These are phyloP conservation scores for Protobothrops flavoviridis DNA, from an alignment of 2,113 vertebrate genomes.

Conservation along the genomic window DNA sequence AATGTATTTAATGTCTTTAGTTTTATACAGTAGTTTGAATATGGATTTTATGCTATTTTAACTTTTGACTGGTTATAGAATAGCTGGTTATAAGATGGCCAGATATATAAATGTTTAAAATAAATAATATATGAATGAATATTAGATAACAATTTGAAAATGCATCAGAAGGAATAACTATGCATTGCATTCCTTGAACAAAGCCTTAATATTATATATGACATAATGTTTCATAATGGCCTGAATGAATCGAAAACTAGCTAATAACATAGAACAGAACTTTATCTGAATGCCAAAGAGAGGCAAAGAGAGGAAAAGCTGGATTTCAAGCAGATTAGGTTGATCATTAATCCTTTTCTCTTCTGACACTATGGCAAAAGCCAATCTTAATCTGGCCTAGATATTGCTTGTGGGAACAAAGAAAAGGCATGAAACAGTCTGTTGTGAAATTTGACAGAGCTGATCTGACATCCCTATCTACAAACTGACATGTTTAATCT, in stretches of 20 bases:
- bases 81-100: not conserved
- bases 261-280: not conserved
- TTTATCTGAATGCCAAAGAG: not conserved
- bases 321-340: slow-evolving; percentile 1
- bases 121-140: not conserved
- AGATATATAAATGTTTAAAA: not conserved
- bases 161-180: not conserved
- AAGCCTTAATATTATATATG: not conserved
- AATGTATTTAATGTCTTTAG: not conserved
- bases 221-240: not conserved
- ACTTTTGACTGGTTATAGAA: not conserved
- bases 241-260: slow-evolving; percentile 1
- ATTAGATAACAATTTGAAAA: not conserved
- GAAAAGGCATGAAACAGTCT: not conserved
- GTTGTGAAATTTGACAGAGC: not conserved
- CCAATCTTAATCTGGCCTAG: slow-evolving; percentile 8
- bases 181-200: not conserved
- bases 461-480: not conserved
- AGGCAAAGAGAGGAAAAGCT: not conserved
- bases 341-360: slow-evolving; percentile 10
- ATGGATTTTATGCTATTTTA: not conserved
- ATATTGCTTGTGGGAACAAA: not conserved
- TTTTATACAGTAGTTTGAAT: not conserved
- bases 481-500: not conserved
- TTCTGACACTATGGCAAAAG: slow-evolving; percentile 1